These are phyloP conservation scores for Drymodes brunneopygia DNA, from an alignment of 2,113 vertebrate genomes.

Conservation along the genomic window DNA sequence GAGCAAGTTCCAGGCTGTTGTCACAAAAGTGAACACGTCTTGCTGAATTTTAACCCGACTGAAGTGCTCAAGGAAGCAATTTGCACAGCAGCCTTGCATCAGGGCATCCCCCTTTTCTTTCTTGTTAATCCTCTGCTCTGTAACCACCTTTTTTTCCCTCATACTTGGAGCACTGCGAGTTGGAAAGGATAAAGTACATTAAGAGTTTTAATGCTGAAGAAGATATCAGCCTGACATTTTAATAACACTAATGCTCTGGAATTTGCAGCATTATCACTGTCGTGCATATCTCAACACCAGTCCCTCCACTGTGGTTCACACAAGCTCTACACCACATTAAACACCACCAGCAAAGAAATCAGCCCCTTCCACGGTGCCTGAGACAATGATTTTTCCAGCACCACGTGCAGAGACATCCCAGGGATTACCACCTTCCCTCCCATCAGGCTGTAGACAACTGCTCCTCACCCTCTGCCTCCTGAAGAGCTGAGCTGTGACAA, in stretches of 20 bases:
- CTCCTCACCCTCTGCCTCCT: neutral
- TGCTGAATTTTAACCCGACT: neutral
- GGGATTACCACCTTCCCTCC: neutral
- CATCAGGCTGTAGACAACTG: neutral
- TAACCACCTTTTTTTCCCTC: neutral
- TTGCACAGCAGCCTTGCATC: neutral
- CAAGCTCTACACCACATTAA: neutral
- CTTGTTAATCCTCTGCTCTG: neutral
- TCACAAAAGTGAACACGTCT: neutral
- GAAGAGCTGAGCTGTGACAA: neutral
- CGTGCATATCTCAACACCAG: neutral
- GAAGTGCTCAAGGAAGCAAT: neutral
- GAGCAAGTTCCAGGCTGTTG: neutral
- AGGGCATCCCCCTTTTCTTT: conserved; percentile 2
- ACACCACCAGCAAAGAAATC: neutral
- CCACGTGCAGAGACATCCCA: neutral
- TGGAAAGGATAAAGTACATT: conserved; percentile 59
- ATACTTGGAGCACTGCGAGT: neutral
- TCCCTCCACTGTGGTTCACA: neutral
- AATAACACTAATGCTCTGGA: conserved; percentile 46
- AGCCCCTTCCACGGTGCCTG: neutral
- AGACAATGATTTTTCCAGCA: neutral
- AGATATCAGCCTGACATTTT: conserved; percentile 59
- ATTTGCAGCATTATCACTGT: conserved; percentile 58
- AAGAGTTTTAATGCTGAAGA: conserved; percentile 57